Percentiles rank a stretch among this genome's conserved stretches.
phyloP scores from a whole-genome alignment of 2,113 vertebrate genomes.

The Rhinogobius similis region DNA sequence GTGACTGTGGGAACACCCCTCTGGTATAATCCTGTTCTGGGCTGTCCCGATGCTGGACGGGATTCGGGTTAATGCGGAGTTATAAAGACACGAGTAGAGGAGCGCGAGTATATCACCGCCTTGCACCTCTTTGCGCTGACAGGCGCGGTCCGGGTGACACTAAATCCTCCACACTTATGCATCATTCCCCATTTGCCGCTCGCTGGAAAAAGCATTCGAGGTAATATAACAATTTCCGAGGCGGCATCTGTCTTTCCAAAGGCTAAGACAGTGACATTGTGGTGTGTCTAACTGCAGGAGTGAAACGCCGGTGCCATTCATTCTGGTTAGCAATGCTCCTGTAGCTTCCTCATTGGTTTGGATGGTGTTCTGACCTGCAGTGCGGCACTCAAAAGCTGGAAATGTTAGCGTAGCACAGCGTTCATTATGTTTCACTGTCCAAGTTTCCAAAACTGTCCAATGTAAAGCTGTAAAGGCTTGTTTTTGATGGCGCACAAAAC shows the following conservation, averaged over 20 bases:
- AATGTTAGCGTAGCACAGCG: not conserved
- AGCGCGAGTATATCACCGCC: conserved; percentile 54
- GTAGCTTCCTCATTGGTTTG: not conserved
- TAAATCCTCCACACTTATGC: conserved; percentile 70
- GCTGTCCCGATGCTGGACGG: conserved; percentile 49
- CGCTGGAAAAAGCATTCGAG: conserved; percentile 32
- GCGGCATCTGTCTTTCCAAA: conserved; percentile 51
- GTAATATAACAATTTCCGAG: conserved; percentile 42
- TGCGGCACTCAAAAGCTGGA: conserved; percentile 8
- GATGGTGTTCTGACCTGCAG: not conserved
- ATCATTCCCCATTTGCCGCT: conserved; percentile 64
- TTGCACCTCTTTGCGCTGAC: conserved; percentile 61
- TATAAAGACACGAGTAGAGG: conserved; percentile 57
- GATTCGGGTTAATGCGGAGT: conserved; percentile 71
- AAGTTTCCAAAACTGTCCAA: not conserved
- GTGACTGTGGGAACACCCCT: conserved; percentile 58
- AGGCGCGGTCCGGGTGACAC: conserved; percentile 55
- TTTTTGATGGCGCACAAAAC: too few species aligned
- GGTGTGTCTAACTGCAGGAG: conserved; percentile 25
- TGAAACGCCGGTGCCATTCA: not conserved
- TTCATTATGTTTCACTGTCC: not conserved
- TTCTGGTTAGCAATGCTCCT: not conserved
- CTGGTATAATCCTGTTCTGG: conserved; percentile 36
- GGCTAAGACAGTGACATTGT: conserved; percentile 22
- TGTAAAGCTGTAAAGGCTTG: too few species aligned